phyloP scores from a whole-genome alignment of 2,888 invertebrate genomes.

The Salticus scenicus region DNA sequence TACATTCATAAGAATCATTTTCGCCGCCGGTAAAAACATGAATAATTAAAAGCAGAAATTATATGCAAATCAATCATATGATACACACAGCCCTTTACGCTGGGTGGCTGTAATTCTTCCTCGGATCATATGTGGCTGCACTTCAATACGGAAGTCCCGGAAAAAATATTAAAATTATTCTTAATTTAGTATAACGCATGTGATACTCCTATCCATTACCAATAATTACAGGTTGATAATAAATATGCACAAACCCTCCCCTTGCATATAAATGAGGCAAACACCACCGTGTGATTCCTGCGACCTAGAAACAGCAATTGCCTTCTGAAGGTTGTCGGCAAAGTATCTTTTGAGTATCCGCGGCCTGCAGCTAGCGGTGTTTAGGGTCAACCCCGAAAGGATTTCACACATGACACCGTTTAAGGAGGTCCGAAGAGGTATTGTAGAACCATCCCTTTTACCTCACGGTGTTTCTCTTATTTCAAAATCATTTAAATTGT shows the following conservation, averaged over 20 bases:
- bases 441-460: background rate
- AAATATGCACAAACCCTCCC: background rate
- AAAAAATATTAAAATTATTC: background rate
- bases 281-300: background rate
- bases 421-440: background rate
- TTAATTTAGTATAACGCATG: background rate
- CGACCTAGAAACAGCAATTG: background rate
- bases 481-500: too few relatives aligned
- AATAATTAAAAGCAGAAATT: background rate
- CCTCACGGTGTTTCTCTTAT: background rate
- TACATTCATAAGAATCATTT: too few relatives aligned
- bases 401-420: constrained; percentile 6
- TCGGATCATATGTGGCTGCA: background rate
- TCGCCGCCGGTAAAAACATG: too few relatives aligned
- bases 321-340: constrained; percentile 3
- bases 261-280: constrained; percentile 5
- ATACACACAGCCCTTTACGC: background rate
- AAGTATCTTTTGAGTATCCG: background rate
- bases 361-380: background rate
- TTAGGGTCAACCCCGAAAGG: background rate
- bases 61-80: background rate
- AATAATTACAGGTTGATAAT: background rate
- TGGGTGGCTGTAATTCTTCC: background rate
- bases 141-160: background rate
- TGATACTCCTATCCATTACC: constrained; percentile 1